Percentiles rank a stretch among this genome's conserved stretches.
Evolutionary conservation across 92 coral and sea anemone species (phyloP).

Genomic region (Muricea muricata): DNA sequence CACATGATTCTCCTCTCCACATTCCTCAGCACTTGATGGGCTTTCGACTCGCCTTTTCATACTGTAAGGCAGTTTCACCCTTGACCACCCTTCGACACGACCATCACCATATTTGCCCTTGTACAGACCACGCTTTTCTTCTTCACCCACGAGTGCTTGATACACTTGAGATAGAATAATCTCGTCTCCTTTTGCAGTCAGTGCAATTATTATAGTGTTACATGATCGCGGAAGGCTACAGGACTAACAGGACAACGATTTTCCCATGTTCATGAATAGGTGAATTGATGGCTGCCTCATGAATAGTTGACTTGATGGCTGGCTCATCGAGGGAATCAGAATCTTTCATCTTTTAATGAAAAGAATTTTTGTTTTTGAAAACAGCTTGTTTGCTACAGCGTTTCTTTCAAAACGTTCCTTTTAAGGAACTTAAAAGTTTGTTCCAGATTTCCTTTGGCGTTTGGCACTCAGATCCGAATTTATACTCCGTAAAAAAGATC

Average conservation of each 20-base stretch:
- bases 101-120: not conserved
- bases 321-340: too few relatives aligned
- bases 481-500: not conserved
- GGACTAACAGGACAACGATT: too few relatives aligned
- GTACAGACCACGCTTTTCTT: not conserved
- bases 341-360: too few relatives aligned
- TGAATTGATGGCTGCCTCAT: slow-evolving; percentile 22
- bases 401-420: not conserved
- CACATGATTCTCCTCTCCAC: slow-evolving; percentile 50
- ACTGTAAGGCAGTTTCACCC: slow-evolving; percentile 2
- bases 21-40: not conserved
- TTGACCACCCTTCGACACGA: not conserved
- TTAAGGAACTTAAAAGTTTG: too few relatives aligned
- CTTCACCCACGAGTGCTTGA: not conserved
- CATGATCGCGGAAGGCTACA: not conserved
- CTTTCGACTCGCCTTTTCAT: too few relatives aligned
- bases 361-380: too few relatives aligned
- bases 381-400: too few relatives aligned
- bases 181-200: slow-evolving; percentile 17
- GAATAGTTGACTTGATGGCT: not conserved
- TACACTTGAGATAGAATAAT: not conserved
- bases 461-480: slow-evolving; percentile 1
- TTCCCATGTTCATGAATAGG: not conserved
- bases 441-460: slow-evolving; percentile 1
- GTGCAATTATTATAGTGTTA: slow-evolving; percentile 4